Conservation (phyloP, 2,113 vertebrate genomes). For the Aythya baeri region DNA sequence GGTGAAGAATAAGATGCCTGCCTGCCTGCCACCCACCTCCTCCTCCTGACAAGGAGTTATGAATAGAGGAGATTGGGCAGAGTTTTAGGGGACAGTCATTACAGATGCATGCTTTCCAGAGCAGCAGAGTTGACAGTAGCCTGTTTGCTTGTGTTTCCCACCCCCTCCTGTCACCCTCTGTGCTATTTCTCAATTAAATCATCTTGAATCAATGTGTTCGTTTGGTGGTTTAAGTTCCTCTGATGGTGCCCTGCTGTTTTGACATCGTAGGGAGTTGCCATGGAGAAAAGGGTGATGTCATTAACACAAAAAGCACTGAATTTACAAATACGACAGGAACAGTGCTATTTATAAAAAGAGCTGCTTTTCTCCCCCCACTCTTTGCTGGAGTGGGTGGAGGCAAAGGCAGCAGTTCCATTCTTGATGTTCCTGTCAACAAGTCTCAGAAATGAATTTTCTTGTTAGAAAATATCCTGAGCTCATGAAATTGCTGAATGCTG, state of each 20-base stretch:
- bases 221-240: slow-evolving; percentile 57
- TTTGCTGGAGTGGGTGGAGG: slow-evolving; percentile 54
- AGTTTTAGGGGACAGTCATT: background rate
- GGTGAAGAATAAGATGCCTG: slow-evolving; percentile 30
- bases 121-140: background rate
- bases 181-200: slow-evolving; percentile 65
- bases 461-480: slow-evolving; percentile 27
- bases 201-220: slow-evolving; percentile 58
- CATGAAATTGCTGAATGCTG: slow-evolving; percentile 20
- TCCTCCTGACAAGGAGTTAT: background rate
- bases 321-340: slow-evolving; percentile 81
- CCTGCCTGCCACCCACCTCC: slow-evolving; percentile 44
- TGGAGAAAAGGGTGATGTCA: slow-evolving; percentile 83
- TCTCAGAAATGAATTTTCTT: slow-evolving; percentile 42
- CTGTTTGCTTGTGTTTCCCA: background rate
- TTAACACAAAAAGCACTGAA: slow-evolving; percentile 79
- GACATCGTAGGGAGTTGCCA: slow-evolving; percentile 81
- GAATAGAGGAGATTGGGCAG: background rate
- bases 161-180: background rate
- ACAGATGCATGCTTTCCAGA: background rate
- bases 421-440: slow-evolving; percentile 47
- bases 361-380: slow-evolving; percentile 46
- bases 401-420: slow-evolving; percentile 52
- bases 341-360: slow-evolving; percentile 79
- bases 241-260: slow-evolving; percentile 76